Evolutionary conservation across 2,113 vertebrate genomes (phyloP).

Genomic region (Chiloscyllium plagiosum): DNA sequence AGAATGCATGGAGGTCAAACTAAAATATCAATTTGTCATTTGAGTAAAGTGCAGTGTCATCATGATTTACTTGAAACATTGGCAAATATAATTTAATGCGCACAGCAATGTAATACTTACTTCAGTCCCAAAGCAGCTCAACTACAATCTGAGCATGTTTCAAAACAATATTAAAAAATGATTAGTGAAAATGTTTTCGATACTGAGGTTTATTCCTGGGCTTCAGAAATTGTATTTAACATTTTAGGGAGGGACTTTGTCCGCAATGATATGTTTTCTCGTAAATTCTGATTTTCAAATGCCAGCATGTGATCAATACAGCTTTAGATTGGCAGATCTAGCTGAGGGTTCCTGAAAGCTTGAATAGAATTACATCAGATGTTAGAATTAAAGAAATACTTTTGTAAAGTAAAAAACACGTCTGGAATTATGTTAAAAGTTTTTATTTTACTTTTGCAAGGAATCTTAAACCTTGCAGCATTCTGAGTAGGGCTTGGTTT

Average conservation of each 20-base stretch:
- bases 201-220: too few relatives aligned
- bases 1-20: not conserved
- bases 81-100: constrained; percentile 5
- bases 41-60: constrained; percentile 1
- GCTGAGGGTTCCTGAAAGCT: not conserved
- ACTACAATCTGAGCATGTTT: not conserved
- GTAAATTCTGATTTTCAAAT: constrained; percentile 21
- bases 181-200: constrained; percentile 8
- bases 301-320: constrained; percentile 20
- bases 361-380: not conserved
- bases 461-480: not conserved
- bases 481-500: not conserved
- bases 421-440: not conserved
- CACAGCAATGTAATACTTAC: not conserved
- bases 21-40: constrained; percentile 19
- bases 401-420: not conserved
- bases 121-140: not conserved
- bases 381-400: not conserved
- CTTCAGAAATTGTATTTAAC: not conserved
- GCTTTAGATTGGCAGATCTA: constrained; percentile 12
- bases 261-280: not conserved
- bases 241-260: not conserved
- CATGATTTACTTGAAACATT: constrained; percentile 19
- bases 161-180: not conserved
- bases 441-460: not conserved